These are phyloP conservation scores for Lutraria lutraria DNA, from an alignment of 2,888 invertebrate genomes.

Conservation along the genomic window DNA sequence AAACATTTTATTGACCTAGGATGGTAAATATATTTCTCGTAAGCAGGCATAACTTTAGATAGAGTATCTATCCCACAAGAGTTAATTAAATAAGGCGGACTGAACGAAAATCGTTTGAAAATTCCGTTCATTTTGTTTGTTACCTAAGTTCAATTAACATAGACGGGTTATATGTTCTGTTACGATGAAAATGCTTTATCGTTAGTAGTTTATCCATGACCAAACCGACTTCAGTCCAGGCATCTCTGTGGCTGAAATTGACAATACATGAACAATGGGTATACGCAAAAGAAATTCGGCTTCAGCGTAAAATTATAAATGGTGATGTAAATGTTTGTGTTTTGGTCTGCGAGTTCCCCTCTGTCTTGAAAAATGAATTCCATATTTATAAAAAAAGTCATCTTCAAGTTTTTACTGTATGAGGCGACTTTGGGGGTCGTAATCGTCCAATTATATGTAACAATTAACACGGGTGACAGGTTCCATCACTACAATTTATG, in stretches of 20 bases:
- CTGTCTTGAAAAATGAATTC: no score
- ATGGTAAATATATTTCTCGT: slow-evolving; percentile 48
- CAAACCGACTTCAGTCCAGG: not conserved
- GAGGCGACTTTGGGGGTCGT: no score
- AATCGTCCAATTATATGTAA: no score
- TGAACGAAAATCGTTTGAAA: slow-evolving; percentile 31
- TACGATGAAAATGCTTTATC: not conserved
- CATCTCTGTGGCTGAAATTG: not conserved
- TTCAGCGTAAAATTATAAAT: no score
- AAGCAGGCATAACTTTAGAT: slow-evolving; percentile 35
- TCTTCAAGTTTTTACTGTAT: no score
- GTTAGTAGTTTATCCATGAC: not conserved
- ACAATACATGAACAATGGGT: not conserved
- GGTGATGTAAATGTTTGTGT: no score
- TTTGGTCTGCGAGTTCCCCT: no score
- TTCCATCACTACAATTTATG: no score
- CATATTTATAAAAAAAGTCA: no score
- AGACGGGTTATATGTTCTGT: slow-evolving; percentile 5
- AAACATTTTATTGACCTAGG: slow-evolving; percentile 50
- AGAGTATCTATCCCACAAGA: slow-evolving; percentile 3
- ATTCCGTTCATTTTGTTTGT: not conserved
- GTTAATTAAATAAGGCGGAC: slow-evolving; percentile 35
- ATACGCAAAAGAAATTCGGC: no score
- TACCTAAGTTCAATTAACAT: slow-evolving; percentile 6
- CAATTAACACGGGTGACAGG: no score